These are phyloP conservation scores for Holothuria glaberrima DNA, from an alignment of 35 echinoderm and acorn worm genomes.

Conservation along the genomic window DNA sequence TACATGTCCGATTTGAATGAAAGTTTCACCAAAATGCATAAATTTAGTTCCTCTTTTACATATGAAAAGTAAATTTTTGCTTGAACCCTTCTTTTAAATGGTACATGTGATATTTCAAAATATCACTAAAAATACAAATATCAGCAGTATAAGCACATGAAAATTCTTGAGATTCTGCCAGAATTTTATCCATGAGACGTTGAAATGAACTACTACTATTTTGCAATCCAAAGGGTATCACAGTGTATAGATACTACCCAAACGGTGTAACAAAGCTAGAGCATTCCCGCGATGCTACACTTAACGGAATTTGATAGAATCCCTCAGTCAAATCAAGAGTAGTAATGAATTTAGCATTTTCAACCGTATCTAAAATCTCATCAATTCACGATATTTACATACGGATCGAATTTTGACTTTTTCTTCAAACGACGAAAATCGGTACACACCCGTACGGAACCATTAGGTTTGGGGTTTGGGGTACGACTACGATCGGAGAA, in stretches of 20 bases:
- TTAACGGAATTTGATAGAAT: conserved; percentile 23
- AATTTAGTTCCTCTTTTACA: too few relatives aligned
- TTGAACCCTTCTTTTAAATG: too few relatives aligned
- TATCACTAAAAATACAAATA: conserved; percentile 31
- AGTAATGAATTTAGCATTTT: conserved; percentile 28
- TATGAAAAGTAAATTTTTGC: too few relatives aligned
- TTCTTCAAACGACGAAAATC: conserved; percentile 47
- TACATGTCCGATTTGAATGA: too few relatives aligned
- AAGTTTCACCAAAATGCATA: too few relatives aligned
- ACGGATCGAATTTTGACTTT: conserved; percentile 65
- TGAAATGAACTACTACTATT: not conserved
- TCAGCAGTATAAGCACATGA: conserved; percentile 68
- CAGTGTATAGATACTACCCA: not conserved
- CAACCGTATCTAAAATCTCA: conserved; percentile 52
- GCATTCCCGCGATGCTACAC: not conserved
- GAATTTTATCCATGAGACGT: conserved; percentile 50
- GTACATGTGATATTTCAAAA: conserved; percentile 57
- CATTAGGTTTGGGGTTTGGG: conserved; percentile 42
- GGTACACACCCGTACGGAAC: conserved; percentile 48
- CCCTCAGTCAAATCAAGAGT: conserved; percentile 47
- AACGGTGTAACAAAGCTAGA: conserved; percentile 34
- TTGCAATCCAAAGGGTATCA: conserved; percentile 43
- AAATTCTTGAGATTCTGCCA: not conserved
- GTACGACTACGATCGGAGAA: conserved; percentile 44
- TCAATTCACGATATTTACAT: conserved; percentile 70